Evolutionary conservation across 2,888 invertebrate genomes (phyloP), one percentile per base, ranked within the genome.

Genomic region (Xestia ashworthii): DNA sequence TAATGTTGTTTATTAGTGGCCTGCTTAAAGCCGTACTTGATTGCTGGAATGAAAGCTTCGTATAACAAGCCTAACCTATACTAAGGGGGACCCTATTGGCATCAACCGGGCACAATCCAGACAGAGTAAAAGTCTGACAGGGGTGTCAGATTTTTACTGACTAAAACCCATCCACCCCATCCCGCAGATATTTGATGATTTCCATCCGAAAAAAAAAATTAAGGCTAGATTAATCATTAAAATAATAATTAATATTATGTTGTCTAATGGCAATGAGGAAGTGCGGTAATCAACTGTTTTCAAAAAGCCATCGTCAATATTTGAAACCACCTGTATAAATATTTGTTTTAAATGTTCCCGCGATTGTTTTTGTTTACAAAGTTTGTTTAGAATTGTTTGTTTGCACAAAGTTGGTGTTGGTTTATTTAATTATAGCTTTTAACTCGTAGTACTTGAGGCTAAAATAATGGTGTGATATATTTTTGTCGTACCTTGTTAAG

Each of bases 301-400:
- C 25, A 19, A n/a, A 66, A 66, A 58, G 22, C 12, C 50, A 77
- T 77, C 77, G 50, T 58, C 58, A 58, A 66, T 53, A 77, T 16
- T 9, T 50, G 22, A 32, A 83, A 70, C 80, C 70, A 0, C 32
- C 70, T 78, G 71, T 81, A 78, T 60, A 86, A 72, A 75, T 86
- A 83, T 83, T 86, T 86, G 72, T 83, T 83, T 82, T 70, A 78
- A 85, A 85, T 76, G 78, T 72, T 74, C 66, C 80, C 65, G 68
- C 86, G 64, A 75, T 78, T 86, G 86, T 86, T 83, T 85, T 78
- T 82, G 86, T 83, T 74, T 67, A 53, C 66, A n/a, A 79, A 86
- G 70, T 84, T 86, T 86, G 83, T 84, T 82, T 60, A n/a, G 77
- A 85, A 76, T 67, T 82, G 79, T 82, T 82, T 73, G 86, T 82